phyloP scores from a whole-genome alignment of 2,113 vertebrate genomes.

The Paramisgurnus dabryanus region DNA sequence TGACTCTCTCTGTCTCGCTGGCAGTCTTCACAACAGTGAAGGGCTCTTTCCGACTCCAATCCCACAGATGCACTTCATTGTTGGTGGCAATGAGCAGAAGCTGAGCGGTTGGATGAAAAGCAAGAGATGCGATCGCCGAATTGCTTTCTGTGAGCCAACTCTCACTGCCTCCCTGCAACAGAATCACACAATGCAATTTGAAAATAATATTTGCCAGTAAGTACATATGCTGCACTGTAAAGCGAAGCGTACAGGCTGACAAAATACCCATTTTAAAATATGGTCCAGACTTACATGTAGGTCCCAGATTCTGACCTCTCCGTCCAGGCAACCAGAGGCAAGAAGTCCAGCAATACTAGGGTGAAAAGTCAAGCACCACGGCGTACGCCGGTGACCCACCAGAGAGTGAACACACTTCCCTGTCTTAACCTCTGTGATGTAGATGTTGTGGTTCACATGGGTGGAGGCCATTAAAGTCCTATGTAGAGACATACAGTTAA shows the following conservation, averaged over 20 bases:
- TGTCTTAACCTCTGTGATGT: conserved; percentile 98
- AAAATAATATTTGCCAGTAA: not conserved
- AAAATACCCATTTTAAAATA: not conserved
- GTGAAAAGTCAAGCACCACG: conserved; percentile 99
- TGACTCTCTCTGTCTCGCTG: conserved; percentile 93
- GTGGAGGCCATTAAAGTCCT: conserved; percentile 98
- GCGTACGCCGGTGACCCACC: conserved; percentile 95
- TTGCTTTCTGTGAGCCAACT: conserved; percentile 99
- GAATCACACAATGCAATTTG: not conserved
- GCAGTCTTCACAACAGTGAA: conserved; percentile 97
- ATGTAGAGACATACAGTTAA: conserved; percentile 2
- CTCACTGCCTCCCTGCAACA: conserved; percentile 91
- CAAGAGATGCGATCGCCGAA: conserved; percentile 93
- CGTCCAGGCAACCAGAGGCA: conserved; percentile 97
- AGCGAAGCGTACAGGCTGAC: not conserved
- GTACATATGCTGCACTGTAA: not conserved
- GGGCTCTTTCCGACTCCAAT: conserved; percentile 97
- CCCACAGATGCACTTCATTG: conserved; percentile 98
- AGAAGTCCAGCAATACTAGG: conserved; percentile 96
- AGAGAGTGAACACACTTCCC: conserved; percentile 96
- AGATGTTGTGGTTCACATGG: conserved; percentile 99
- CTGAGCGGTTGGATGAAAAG: conserved; percentile 97
- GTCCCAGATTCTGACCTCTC: conserved; percentile 99
- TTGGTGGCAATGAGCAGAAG: conserved; percentile 96
- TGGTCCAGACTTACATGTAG: conserved; percentile 85